Percentiles rank a stretch among this genome's conserved stretches.
Conservation (phyloP, 2,113 vertebrate species). For the Daubentonia madagascariensis region DNA sequence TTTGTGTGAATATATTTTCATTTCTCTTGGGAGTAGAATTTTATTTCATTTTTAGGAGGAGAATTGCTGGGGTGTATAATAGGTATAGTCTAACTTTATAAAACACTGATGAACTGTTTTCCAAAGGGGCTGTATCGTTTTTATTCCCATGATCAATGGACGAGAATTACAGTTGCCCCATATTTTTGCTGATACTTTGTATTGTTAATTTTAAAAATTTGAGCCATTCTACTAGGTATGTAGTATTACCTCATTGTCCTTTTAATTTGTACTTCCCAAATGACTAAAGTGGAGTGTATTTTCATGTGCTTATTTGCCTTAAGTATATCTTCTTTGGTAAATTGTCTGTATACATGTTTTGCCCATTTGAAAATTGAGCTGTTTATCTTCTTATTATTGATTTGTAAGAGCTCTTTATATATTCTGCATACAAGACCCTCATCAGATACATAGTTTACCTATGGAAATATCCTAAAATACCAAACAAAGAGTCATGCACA, state of each 20-base stretch:
- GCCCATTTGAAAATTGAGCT: background rate
- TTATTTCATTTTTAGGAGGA: slow-evolving; percentile 15
- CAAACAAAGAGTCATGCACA: background rate
- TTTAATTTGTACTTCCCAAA: slow-evolving; percentile 16
- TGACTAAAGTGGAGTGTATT: background rate
- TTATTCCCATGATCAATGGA: background rate
- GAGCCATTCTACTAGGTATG: background rate
- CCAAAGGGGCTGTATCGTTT: background rate
- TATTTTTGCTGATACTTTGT: background rate
- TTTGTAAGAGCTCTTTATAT: background rate
- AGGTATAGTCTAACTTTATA: background rate
- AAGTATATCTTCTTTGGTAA: background rate
- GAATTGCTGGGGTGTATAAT: background rate
- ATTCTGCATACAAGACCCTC: background rate
- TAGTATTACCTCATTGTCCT: background rate
- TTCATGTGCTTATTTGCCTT: slow-evolving; percentile 1
- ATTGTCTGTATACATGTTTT: background rate
- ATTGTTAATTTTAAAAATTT: background rate
- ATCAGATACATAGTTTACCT: background rate
- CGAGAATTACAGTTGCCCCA: background rate
- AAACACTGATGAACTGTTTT: slow-evolving; percentile 17
- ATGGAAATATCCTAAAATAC: background rate
- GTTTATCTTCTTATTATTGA: background rate
- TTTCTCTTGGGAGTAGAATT: background rate
- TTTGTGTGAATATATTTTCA: background rate